Evolutionary conservation across 2,888 invertebrate genomes (phyloP), one percentile per base, ranked within the genome.

Genomic region (Maniola hyperantus): DNA sequence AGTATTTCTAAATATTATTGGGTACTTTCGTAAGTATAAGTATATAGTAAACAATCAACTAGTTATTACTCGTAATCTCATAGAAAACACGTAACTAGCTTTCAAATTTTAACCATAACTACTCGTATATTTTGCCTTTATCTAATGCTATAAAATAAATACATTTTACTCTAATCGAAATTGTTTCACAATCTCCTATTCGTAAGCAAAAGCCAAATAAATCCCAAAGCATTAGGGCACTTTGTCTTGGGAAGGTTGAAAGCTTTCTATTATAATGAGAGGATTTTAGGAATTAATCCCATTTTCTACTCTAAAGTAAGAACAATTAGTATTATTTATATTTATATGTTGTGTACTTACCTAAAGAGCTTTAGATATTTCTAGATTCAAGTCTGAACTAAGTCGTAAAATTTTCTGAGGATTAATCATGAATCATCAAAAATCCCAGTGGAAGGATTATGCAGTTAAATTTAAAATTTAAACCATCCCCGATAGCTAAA

Each of bases 231-330:
- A 57, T 66, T 66, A 57, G 48, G 13, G 57, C 55, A 62, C 26
- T 62, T 66, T 50, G 66, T 58, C 55, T 62, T 61, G 34, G 5
- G 11, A 15, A 55, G 55, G 50, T 62, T 58, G 26, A 62, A 63
- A 66, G 58, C 51, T 58, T 66, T 62, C 59, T 64, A 46, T 46
- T 54, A 39, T 61, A 59, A 62, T 62, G 51, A 66, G 57, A 10
- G 50, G 62, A 57, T 62, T 66, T 55, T 61, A 50, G 61, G 51
- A 66, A 60, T n/a, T 66, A 50, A 57, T 62, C 57, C 61, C 55
- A 57, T 39, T 60, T 44, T 61, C 55, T 36, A 46, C 34, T 55
- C 46, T 55, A 18, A 48, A 64, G n/a, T 4, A n/a, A 50, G 50
- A 6, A 53, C 13, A 13, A 20, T 15, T 20, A 20, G 6, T 51